Evolutionary conservation across 1,140 invertebrate genomes (phyloP).

Genomic region (Platyura marginata): DNA sequence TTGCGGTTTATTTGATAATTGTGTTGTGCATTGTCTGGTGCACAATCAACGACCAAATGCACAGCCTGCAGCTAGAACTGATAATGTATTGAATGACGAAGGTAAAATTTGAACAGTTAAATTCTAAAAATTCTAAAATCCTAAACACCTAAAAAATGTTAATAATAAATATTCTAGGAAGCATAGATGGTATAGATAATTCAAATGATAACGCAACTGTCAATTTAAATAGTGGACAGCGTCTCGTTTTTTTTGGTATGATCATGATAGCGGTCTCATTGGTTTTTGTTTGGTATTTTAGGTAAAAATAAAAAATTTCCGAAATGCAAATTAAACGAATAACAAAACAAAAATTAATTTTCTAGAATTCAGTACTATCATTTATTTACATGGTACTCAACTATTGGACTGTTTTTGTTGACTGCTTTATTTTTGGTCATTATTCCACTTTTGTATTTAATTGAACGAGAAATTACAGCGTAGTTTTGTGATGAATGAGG

Average conservation of each 20-base stretch:
- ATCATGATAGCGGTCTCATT: neutral
- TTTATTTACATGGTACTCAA: conserved; percentile 6
- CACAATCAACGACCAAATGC: conserved; percentile 30
- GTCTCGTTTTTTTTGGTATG: neutral
- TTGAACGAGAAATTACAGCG: too few relatives aligned
- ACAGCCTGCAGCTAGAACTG: neutral
- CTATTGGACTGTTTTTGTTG: conserved; percentile 1
- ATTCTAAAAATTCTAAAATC: neutral
- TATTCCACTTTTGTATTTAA: conserved; percentile 3
- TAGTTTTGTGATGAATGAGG: too few relatives aligned
- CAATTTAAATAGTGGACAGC: too few relatives aligned
- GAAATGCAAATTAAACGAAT: neutral
- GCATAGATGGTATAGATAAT: neutral
- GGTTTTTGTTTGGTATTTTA: neutral
- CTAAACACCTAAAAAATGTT: neutral
- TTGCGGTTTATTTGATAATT: conserved; percentile 67
- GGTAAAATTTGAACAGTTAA: neutral
- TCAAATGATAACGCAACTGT: neutral
- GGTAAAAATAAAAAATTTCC: neutral
- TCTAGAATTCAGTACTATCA: conserved; percentile 4
- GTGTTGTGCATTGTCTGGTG: conserved; percentile 74
- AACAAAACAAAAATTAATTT: too few relatives aligned
- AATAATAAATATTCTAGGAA: neutral
- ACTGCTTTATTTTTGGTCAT: conserved; percentile 3
- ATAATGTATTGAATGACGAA: neutral